Base-by-base conservation (phyloP, 2,888 invertebrate species). In the Dynastes grantii region DNA sequence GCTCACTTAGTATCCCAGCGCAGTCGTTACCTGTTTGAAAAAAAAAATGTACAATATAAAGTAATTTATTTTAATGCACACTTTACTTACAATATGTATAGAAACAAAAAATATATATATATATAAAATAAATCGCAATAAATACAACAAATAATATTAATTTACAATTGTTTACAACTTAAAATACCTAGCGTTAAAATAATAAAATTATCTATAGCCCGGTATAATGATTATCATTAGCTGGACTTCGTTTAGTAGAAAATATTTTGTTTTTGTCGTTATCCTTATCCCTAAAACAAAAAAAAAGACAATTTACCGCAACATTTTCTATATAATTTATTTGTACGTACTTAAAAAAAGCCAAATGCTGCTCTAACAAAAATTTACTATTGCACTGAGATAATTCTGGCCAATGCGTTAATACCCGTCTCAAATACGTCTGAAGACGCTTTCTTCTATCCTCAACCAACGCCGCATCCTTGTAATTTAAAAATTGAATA, bases 381-480 rank as follows among this genome's bases (percentile, higher is more conserved):
- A 94, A 92, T 85, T 96, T 94, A 83, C 92, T 92, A 81, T 95
- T 94, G 86, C 94, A 94, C 78, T 92, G 92, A 65, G 95, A 91
- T 76, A 98, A 92, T 84, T 95, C 95, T 0, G 95, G 94, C 88
- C 96, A 92, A 83, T 95, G 92, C 81, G 96, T 93, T 79, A 98
- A 91, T 27, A 97, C 91, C 87, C 96, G 93, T 67, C 97, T 92
- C 81, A 98, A 90, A 90, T 98, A 98, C 78, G 94, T 93, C 88
- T 98, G 98, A 78, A 98, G 90, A 80, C 95, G 92, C 84, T 94
- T 92, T 22, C 98, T 92, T 78, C 98, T 91, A 82, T 95, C 94
- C 88, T 98, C 98, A 40, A 98, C 98, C 86, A 98, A 92, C 81
- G 92, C 92, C 0, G 94, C 92, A 88, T 96, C 95, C 95, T 16